Conservation (phyloP, 92 coral and sea anemone genomes). For the Isaurus tuberculatus region DNA sequence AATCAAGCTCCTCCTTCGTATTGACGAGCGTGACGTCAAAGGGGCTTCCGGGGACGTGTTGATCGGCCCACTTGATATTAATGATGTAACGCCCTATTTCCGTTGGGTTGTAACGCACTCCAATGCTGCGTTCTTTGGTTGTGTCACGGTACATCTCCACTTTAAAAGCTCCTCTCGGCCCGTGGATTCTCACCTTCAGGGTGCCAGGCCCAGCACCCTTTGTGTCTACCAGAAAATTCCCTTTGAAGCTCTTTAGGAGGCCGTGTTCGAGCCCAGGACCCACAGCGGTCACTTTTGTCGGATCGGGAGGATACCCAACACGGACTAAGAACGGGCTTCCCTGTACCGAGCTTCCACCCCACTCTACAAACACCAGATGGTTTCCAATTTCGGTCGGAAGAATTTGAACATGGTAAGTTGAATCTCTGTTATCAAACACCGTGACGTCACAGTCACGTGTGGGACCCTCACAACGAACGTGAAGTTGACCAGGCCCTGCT, state of each 20-base stretch:
- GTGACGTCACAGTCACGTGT: constrained; percentile 91
- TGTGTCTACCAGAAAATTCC: constrained; percentile 94
- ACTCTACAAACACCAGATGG: constrained; percentile 89
- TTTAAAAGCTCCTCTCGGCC: constrained; percentile 96
- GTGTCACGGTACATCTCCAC: constrained; percentile 99
- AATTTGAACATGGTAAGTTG: constrained; percentile 88
- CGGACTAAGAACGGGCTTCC: constrained; percentile 98
- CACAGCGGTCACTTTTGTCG: constrained; percentile 46
- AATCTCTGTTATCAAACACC: constrained; percentile 92
- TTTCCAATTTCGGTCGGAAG: constrained; percentile 87
- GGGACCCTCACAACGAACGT: constrained; percentile 96
- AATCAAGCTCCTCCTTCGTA: constrained; percentile 82
- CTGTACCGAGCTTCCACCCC: constrained; percentile 88
- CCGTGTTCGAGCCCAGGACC: constrained; percentile 96
- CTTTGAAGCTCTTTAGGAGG: constrained; percentile 77
- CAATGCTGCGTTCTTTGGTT: constrained; percentile 92
- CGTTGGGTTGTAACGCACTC: constrained; percentile 95
- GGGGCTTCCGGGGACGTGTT: constrained; percentile 93
- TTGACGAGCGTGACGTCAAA: constrained; percentile 85
- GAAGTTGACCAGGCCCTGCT: constrained; percentile 90
- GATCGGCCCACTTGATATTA: constrained; percentile 96
- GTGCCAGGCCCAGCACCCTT: constrained; percentile 99
- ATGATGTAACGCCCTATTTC: constrained; percentile 92
- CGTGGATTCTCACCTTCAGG: constrained; percentile 93
- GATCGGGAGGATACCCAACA: constrained; percentile 85